A percentile compares a stretch with the other conserved stretches of the same genome.
Evolutionary conservation across 2,888 invertebrate species (phyloP).

Genomic region (Caenorhabditis sp.): DNA sequence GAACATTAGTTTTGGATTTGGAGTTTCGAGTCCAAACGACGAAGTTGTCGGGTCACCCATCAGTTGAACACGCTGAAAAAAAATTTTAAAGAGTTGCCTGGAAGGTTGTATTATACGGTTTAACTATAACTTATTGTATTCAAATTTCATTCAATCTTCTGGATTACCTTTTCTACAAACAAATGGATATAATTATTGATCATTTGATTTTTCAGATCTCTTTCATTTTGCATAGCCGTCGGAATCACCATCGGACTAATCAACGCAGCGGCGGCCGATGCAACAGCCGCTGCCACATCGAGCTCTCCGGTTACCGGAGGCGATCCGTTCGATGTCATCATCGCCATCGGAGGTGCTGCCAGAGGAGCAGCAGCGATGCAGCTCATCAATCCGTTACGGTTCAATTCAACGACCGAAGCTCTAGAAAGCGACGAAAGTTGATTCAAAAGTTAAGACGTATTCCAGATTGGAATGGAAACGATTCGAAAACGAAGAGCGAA

Average conservation of each 20-base stretch:
- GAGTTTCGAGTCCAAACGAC: slow-evolving; percentile 58
- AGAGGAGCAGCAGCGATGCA: slow-evolving; percentile 48
- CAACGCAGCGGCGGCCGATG: slow-evolving; percentile 34
- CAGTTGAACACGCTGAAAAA: slow-evolving; percentile 64
- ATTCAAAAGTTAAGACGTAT: slow-evolving; percentile 21
- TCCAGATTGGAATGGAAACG: slow-evolving; percentile 1
- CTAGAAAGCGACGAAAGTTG: slow-evolving; percentile 8
- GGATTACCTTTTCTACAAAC: slow-evolving; percentile 48
- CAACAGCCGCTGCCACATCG: slow-evolving; percentile 49
- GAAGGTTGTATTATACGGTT: too few species aligned
- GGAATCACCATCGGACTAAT: slow-evolving; percentile 46
- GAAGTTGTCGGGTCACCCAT: slow-evolving; percentile 51
- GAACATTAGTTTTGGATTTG: slow-evolving; percentile 66
- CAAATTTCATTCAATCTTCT: neutral
- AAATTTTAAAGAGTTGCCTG: neutral
- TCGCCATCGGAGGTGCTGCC: slow-evolving; percentile 38
- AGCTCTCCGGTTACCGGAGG: slow-evolving; percentile 29
- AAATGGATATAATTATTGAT: slow-evolving; percentile 52
- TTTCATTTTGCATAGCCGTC: slow-evolving; percentile 21
- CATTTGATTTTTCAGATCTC: slow-evolving; percentile 47
- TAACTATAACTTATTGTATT: neutral
- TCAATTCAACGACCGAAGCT: slow-evolving; percentile 15
- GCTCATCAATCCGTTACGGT: slow-evolving; percentile 40
- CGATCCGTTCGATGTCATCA: slow-evolving; percentile 36
- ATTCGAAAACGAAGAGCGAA: slow-evolving; percentile 18